These are phyloP conservation scores for Ephestia elutella DNA, from an alignment of 1,140 invertebrate species.

Conservation along the genomic window DNA sequence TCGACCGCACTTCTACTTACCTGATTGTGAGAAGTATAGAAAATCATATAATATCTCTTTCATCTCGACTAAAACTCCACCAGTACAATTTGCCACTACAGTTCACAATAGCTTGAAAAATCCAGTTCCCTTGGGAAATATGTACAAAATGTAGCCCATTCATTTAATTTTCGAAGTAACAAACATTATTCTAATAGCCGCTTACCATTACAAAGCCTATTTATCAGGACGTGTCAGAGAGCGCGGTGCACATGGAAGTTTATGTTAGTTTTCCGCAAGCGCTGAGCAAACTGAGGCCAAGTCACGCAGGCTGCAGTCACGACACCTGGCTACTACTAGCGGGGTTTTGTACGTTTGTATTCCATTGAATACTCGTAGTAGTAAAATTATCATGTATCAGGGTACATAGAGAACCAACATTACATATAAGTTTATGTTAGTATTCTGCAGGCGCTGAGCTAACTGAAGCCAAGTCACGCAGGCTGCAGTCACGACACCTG, in stretches of 20 bases:
- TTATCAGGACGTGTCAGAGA: slow-evolving; percentile 4
- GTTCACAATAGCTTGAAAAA: too few relatives aligned
- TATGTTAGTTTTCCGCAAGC: slow-evolving; percentile 67
- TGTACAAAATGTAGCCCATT: too few relatives aligned
- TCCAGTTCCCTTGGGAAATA: too few relatives aligned
- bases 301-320: slow-evolving; percentile 41
- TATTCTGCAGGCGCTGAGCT: slow-evolving; percentile 59
- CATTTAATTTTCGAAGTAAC: neutral
- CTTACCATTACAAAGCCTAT: slow-evolving; percentile 11
- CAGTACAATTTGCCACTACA: too few relatives aligned
- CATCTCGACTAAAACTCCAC: too few relatives aligned
- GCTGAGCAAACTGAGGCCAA: slow-evolving; percentile 49
- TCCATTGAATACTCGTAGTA: too few relatives aligned
- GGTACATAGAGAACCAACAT: too few relatives aligned
- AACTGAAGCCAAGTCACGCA: slow-evolving; percentile 46
- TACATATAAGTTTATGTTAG: slow-evolving; percentile 65
- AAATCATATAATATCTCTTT: too few relatives aligned
- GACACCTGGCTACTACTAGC: neutral
- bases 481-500: slow-evolving; percentile 24
- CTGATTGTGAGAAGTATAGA: too few relatives aligned
- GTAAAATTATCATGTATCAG: too few relatives aligned
- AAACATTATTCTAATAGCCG: neutral
- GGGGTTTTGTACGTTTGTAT: neutral
- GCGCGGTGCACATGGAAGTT: slow-evolving; percentile 46
- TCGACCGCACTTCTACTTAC: too few relatives aligned